These are phyloP conservation scores for Pollenia labialis DNA, from an alignment of 2,888 invertebrate species.

Conservation along the genomic window DNA sequence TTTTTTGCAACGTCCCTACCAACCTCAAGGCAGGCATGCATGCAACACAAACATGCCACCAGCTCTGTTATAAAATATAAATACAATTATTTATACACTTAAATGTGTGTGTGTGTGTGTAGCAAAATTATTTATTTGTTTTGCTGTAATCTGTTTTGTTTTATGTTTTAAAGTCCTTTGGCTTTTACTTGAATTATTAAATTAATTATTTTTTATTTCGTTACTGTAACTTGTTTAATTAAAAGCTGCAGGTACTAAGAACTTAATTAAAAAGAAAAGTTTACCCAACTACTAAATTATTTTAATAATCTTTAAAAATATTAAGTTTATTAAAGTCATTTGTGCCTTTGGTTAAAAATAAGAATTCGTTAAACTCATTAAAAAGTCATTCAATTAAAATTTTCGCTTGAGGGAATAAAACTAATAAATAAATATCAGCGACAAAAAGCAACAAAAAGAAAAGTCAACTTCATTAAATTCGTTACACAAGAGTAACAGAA, in stretches of 20 bases:
- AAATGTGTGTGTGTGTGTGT: too few relatives aligned
- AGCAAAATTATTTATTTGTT: conserved; percentile 9
- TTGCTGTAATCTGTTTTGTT: background rate
- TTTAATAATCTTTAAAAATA: conserved; percentile 27
- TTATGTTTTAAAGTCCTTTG: background rate
- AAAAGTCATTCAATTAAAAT: conserved; percentile 57
- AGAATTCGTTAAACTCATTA: conserved; percentile 50
- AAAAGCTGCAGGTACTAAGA: background rate
- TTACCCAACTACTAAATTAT: background rate
- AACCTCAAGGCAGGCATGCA: background rate
- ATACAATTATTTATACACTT: conserved; percentile 7
- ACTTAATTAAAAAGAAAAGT: background rate
- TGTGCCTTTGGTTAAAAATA: conserved; percentile 7
- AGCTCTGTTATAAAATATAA: background rate
- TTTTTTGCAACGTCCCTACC: background rate
- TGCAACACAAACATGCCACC: background rate
- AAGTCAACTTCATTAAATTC: conserved; percentile 21
- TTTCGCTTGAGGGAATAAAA: conserved; percentile 1
- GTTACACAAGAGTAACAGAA: conserved; percentile 19
- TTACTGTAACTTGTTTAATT: background rate
- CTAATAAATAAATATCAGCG: conserved; percentile 24
- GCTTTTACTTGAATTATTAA: conserved; percentile 37
- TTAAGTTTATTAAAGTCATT: conserved; percentile 1
- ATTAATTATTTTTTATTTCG: conserved; percentile 38
- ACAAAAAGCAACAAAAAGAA: conserved; percentile 8